Conservation (phyloP, 2,888 invertebrate genomes). For the Gerris lacustris region DNA sequence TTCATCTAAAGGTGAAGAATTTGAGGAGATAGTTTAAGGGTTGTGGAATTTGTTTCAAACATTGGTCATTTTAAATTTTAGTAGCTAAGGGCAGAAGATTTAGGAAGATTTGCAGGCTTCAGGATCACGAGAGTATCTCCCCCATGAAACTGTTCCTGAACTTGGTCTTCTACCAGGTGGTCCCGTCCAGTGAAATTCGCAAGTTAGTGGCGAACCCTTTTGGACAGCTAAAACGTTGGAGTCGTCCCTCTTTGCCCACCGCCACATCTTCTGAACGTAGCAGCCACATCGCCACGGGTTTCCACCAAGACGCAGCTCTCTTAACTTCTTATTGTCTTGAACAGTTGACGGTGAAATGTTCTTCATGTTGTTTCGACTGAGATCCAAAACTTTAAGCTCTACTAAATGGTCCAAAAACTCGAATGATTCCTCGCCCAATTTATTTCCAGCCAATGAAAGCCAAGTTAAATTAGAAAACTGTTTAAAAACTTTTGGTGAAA, state of each 20-base stretch:
- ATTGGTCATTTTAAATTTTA: too few relatives aligned
- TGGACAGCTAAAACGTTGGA: not conserved
- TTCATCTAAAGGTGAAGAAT: not conserved
- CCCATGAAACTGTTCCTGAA: slow-evolving; percentile 6
- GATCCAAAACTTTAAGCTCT: slow-evolving; percentile 48
- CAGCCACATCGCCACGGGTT: slow-evolving; percentile 60
- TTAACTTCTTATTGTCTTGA: slow-evolving; percentile 44
- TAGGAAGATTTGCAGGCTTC: slow-evolving; percentile 1
- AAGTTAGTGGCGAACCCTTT: not conserved
- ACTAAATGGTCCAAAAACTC: slow-evolving; percentile 45
- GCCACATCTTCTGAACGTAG: slow-evolving; percentile 56
- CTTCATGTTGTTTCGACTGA: slow-evolving; percentile 50
- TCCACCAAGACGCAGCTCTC: slow-evolving; percentile 50
- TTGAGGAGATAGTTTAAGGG: slow-evolving; percentile 1
- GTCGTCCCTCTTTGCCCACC: slow-evolving; percentile 46
- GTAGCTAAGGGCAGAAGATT: not conserved
- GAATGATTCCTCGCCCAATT: slow-evolving; percentile 40
- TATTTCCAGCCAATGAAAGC: slow-evolving; percentile 49
- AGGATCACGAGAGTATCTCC: not conserved
- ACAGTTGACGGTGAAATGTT: slow-evolving; percentile 44
- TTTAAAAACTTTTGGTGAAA: slow-evolving; percentile 49
- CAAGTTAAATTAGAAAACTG: slow-evolving; percentile 50
- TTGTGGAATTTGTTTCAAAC: not conserved
- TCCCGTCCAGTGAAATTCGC: slow-evolving; percentile 8
- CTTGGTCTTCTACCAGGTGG: slow-evolving; percentile 7